Conservation (phyloP, 2,113 vertebrate genomes). For the Aphelocoma coerulescens region DNA sequence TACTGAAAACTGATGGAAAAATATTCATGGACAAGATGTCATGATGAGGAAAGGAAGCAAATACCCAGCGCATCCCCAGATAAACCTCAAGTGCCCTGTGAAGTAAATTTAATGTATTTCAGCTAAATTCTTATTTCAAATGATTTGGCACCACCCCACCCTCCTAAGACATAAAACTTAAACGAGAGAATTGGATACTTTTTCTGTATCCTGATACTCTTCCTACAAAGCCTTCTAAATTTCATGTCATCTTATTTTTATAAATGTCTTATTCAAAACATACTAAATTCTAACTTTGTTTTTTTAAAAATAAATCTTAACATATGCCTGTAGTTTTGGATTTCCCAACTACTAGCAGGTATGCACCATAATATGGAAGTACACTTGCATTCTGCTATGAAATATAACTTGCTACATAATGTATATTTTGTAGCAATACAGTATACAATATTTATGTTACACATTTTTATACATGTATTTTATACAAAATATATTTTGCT, state of each 20-base stretch:
- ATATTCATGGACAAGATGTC: neutral
- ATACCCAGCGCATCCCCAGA: neutral
- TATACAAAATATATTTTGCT: neutral
- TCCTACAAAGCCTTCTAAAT: neutral
- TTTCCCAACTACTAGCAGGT: neutral
- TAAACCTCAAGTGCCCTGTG: neutral
- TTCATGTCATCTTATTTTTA: neutral
- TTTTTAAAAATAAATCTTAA: neutral
- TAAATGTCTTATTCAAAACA: neutral
- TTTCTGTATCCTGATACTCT: neutral
- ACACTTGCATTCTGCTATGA: neutral
- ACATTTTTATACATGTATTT: neutral
- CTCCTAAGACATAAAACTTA: neutral
- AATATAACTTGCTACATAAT: neutral
- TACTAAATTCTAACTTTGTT: neutral
- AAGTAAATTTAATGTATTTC: neutral
- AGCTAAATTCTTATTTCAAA: neutral
- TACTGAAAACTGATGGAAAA: neutral
- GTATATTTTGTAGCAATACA: neutral
- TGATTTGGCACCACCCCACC: neutral
- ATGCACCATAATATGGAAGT: neutral
- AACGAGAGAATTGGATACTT: neutral
- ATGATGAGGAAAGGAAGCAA: neutral
- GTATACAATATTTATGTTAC: neutral
- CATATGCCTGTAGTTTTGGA: neutral